Base-by-base conservation (phyloP, 2,888 invertebrate species). In the Eupsilia transversa region DNA sequence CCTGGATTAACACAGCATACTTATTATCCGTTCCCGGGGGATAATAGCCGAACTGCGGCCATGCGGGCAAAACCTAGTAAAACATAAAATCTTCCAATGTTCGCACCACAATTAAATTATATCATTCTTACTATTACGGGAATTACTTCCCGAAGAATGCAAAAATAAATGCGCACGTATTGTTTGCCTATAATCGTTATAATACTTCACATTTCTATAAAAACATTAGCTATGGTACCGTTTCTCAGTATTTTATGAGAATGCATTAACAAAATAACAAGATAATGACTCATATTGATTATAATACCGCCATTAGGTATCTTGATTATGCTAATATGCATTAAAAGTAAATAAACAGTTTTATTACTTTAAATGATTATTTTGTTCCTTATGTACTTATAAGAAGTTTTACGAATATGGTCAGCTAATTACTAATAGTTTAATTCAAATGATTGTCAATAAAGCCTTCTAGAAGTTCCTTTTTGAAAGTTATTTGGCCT, bases 271-370 rank as follows among this genome's bases (percentile, higher is more conserved):
- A 35, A 59, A 70, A 56, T 77, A 77, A 61, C 35, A 69, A 60
- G 3, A 60, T 46, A 68, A 17, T 72, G 72, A 79, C 46, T 71
- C 79, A 77, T 63, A 66, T 30, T 61, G 43, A 64, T 64, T 17
- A 23, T 17, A 64, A 64, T 33, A 43, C 2, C 30, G 60, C 57
- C 68, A 74, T 38, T 67, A 56, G 5, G 0, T 67, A 60, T 65
- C 30, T 43, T 74, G 69, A 68, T 82, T 71, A 61, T 30, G n/a
- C 30, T 5, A n/a, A 30, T 66, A 66, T 10, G 54, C 57, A 79
- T 66, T 20, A 41, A 76, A 71, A 82, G 41, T 54, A 78, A 78
- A 65, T 82, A 61, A 77, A 72, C 9, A 56, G 0, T 67, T 64
- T 67, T 54, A 72, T 63, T 54, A 46, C 5, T 46, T 59, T 43